Evolutionary conservation across 2,797 vertebrate species (phyloP).

Genomic region (Allobates femoralis): DNA sequence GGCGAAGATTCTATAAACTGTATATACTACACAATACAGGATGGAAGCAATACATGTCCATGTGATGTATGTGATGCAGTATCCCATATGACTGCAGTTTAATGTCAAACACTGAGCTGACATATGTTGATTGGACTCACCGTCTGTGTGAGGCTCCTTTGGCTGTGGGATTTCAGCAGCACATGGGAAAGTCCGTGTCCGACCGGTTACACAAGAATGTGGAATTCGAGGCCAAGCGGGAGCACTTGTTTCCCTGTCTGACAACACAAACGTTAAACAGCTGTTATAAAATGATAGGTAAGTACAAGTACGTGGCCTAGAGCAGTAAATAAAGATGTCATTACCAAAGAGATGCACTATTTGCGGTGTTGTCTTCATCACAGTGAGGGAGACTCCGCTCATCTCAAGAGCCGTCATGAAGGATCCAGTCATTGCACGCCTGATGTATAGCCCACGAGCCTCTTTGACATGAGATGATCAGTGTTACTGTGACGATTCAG

Average conservation of each 20-base stretch:
- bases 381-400: slow-evolving; percentile 88
- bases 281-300: background rate
- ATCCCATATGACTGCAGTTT: no score
- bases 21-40: background rate
- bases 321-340: slow-evolving; percentile 22
- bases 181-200: slow-evolving; percentile 67
- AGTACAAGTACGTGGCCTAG: background rate
- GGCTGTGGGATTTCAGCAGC: slow-evolving; percentile 40
- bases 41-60: no score
- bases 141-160: background rate
- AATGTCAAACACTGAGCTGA: no score
- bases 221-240: slow-evolving; percentile 85
- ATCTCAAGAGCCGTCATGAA: slow-evolving; percentile 97
- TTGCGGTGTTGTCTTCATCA: slow-evolving; percentile 81
- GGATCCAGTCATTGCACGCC: slow-evolving; percentile 85
- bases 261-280: accelerated
- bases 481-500: background rate
- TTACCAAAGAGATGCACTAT: slow-evolving; percentile 85
- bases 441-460: slow-evolving; percentile 74
- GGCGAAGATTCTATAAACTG: background rate
- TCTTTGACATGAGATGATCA: slow-evolving; percentile 73
- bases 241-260: slow-evolving; percentile 86
- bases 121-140: slow-evolving; percentile 17
- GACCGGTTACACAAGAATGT: slow-evolving; percentile 69
- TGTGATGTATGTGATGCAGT: no score